Conservation (phyloP, 1,140 invertebrate species). For the Drosophila sp. region DNA sequence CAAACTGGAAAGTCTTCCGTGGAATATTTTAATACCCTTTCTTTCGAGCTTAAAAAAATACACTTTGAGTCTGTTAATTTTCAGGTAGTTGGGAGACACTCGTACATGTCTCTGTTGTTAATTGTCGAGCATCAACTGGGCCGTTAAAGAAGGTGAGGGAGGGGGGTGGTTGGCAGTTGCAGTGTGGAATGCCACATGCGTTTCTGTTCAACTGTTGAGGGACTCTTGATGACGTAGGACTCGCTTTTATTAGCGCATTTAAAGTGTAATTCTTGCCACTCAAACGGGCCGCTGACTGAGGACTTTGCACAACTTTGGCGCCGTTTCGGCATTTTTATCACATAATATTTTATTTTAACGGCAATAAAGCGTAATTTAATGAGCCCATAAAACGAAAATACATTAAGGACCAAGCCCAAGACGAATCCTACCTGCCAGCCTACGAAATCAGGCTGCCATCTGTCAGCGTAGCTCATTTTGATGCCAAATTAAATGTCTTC, state of each 20-base stretch:
- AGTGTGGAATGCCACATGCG: constrained; percentile 22
- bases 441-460: constrained; percentile 55
- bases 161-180: constrained; percentile 7
- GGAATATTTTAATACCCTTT: no score
- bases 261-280: constrained; percentile 38
- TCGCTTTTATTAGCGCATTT: constrained; percentile 59
- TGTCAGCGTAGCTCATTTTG: constrained; percentile 73
- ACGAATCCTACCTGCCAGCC: constrained; percentile 20
- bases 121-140: no score
- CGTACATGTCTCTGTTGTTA: no score
- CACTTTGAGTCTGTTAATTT: neutral
- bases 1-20: neutral
- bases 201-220: neutral
- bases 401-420: constrained; percentile 50
- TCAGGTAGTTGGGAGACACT: neutral
- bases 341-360: constrained; percentile 83
- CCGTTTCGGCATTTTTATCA: constrained; percentile 74
- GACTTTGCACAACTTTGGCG: constrained; percentile 15
- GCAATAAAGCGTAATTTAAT: constrained; percentile 84
- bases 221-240: constrained; percentile 4
- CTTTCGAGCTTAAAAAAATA: no score
- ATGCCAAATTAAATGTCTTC: constrained; percentile 77
- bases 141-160: no score
- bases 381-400: constrained; percentile 82
- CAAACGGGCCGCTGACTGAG: neutral